phyloP scores from a whole-genome alignment of 1,140 invertebrate species.

The Formica selysi region DNA sequence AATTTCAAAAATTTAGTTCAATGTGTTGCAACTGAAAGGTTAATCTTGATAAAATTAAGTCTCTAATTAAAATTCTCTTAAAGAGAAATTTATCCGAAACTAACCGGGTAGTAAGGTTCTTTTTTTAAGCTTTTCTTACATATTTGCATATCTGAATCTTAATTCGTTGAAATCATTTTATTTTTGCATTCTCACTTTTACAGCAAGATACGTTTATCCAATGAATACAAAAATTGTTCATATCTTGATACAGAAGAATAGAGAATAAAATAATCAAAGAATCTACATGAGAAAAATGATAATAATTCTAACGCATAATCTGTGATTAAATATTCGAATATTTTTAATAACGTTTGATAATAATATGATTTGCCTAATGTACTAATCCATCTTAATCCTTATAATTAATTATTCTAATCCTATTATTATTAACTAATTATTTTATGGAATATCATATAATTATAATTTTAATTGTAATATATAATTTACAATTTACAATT shows the following conservation, averaged over 20 bases:
- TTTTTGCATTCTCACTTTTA: neutral
- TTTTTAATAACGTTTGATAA: no score
- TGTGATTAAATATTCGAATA: no score
- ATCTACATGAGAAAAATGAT: neutral
- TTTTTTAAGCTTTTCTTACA: neutral
- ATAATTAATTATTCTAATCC: no score
- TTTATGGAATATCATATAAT: no score
- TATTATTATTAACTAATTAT: no score
- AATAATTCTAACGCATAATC: no score
- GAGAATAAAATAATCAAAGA: no score
- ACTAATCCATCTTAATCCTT: no score
- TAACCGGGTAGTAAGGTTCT: neutral
- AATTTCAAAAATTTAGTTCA: neutral
- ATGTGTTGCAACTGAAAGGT: neutral
- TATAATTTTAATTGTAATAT: no score
- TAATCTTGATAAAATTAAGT: neutral
- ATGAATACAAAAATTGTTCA: neutral
- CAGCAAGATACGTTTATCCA: neutral
- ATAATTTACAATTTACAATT: no score
- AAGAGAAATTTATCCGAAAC: neutral
- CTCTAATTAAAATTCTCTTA: slow-evolving; percentile 33
- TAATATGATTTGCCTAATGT: no score
- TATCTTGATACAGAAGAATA: neutral
- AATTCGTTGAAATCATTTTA: neutral
- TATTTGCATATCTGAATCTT: slow-evolving; percentile 1